A percentile compares a stretch with the other conserved stretches of the same genome.
Conservation (phyloP, 2,888 invertebrate genomes). For the Standfussiana lucernea region DNA sequence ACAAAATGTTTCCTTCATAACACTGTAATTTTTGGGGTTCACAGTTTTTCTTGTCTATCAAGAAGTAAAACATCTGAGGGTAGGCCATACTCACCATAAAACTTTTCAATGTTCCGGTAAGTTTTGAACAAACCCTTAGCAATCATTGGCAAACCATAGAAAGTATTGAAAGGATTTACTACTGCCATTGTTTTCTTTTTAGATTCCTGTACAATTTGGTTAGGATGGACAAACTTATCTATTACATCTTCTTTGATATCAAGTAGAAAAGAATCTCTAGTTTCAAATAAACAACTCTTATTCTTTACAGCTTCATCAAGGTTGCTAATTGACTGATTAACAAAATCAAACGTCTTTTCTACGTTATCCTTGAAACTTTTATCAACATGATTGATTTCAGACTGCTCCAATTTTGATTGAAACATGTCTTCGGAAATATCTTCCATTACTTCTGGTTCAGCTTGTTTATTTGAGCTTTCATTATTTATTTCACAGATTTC, state of each 20-base stretch:
- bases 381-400: slow-evolving; percentile 68
- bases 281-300: slow-evolving; percentile 79
- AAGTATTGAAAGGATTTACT: slow-evolving; percentile 78
- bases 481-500: slow-evolving; percentile 57
- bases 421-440: slow-evolving; percentile 83
- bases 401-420: slow-evolving; percentile 78
- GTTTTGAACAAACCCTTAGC: slow-evolving; percentile 93
- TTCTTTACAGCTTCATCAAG: slow-evolving; percentile 76
- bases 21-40: background rate
- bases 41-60: background rate
- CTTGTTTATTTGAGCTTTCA: slow-evolving; percentile 23
- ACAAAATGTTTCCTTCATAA: background rate
- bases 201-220: slow-evolving; percentile 49
- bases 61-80: background rate
- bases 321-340: slow-evolving; percentile 89
- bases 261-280: slow-evolving; percentile 85
- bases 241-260: slow-evolving; percentile 82
- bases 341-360: slow-evolving; percentile 86
- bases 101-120: slow-evolving; percentile 94
- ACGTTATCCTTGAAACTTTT: slow-evolving; percentile 64
- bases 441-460: slow-evolving; percentile 70
- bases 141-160: slow-evolving; percentile 94
- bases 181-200: slow-evolving; percentile 45
- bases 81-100: slow-evolving; percentile 93
- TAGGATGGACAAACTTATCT: slow-evolving; percentile 62